These are phyloP conservation scores for Apodemus agrarius DNA, from an alignment of 2,797 vertebrate species.

Conservation along the genomic window DNA sequence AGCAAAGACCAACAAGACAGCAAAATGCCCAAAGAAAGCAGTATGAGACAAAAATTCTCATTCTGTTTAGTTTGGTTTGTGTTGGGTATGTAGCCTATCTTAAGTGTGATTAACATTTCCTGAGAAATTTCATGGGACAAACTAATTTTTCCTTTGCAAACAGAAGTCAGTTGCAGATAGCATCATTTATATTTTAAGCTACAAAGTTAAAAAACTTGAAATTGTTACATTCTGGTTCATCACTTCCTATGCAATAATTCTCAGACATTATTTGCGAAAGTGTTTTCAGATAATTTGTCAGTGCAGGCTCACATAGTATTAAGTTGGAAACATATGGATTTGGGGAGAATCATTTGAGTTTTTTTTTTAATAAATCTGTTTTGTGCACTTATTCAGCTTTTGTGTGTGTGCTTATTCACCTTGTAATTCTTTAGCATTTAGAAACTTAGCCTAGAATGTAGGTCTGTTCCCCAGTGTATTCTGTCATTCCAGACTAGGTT, in stretches of 20 bases:
- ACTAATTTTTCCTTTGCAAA: neutral
- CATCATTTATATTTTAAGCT: neutral
- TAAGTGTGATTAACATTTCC: neutral
- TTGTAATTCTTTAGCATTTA: neutral
- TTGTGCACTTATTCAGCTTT: neutral
- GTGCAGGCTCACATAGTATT: neutral
- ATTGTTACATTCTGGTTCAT: neutral
- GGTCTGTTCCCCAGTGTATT: neutral
- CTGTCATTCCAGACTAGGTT: neutral
- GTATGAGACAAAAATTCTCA: neutral
- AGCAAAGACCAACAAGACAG: neutral
- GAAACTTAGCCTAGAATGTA: neutral
- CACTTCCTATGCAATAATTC: neutral
- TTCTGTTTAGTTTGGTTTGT: neutral
- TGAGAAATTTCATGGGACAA: neutral
- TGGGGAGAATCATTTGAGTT: neutral
- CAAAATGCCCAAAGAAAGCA: neutral
- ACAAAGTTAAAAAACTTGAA: neutral
- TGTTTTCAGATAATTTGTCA: conserved; percentile 16
- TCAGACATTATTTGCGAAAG: neutral
- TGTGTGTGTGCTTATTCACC: neutral
- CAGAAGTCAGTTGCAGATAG: neutral
- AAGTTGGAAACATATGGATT: neutral
- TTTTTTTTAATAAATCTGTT: neutral
- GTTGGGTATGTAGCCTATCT: neutral